Conservation (phyloP, 1,140 invertebrate species). For the Orussus abietinus region DNA sequence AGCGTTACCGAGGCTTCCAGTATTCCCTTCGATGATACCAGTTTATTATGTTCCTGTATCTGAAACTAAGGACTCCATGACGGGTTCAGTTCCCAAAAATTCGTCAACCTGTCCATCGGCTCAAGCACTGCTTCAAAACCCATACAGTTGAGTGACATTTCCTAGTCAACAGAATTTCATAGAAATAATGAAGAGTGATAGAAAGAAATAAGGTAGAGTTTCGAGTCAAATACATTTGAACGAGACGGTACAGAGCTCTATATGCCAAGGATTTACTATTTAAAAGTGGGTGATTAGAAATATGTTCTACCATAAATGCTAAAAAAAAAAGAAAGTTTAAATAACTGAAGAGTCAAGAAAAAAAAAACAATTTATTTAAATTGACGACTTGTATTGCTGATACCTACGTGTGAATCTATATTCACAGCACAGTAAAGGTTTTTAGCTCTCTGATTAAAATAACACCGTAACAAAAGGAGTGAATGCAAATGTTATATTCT, state of each 20-base stretch:
- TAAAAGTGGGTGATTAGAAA: too few species aligned
- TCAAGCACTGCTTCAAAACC: conserved; percentile 20
- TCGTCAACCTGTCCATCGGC: too few species aligned
- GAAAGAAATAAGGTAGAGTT: background rate
- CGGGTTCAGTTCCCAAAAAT: too few species aligned
- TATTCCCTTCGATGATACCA: conserved; percentile 52
- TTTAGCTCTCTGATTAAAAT: background rate
- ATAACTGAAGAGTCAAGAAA: too few species aligned
- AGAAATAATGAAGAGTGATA: background rate
- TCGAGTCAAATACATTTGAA: too few species aligned
- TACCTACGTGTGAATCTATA: background rate
- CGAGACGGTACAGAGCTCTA: too few species aligned
- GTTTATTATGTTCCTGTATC: conserved; percentile 60
- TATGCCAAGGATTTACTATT: too few species aligned
- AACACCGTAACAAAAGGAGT: background rate
- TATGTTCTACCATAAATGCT: too few species aligned
- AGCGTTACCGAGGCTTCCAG: conserved; percentile 24
- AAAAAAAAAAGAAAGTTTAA: too few species aligned
- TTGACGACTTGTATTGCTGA: background rate
- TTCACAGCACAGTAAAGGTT: background rate
- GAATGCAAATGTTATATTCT: too few species aligned
- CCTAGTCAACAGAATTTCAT: background rate
- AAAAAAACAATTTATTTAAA: background rate
- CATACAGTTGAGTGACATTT: conserved; percentile 18
- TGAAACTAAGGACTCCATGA: conserved; percentile 18